Evolutionary conservation across 1,140 invertebrate species (phyloP).

Genomic region (Drosophila sturtevanti): DNA sequence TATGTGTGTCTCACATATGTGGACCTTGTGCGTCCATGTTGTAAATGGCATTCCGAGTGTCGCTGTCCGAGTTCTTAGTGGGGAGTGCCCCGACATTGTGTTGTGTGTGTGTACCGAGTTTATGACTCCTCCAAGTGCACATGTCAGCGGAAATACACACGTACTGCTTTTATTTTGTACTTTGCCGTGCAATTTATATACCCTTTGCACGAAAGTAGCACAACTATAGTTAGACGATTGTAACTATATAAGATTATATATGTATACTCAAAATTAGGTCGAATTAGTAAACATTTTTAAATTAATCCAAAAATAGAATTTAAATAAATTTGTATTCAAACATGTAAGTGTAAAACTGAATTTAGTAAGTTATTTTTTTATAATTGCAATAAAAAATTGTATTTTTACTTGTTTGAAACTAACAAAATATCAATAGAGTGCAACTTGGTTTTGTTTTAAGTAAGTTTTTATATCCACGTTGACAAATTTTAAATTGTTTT

Average conservation of each 20-base stretch:
- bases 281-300: not conserved
- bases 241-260: not conserved
- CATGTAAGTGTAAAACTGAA: no score
- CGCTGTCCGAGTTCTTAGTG: not conserved
- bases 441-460: no score
- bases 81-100: not conserved
- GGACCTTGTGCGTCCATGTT: conserved; percentile 50
- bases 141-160: conserved; percentile 48
- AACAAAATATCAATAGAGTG: no score
- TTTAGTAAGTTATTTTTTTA: no score
- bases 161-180: conserved; percentile 70
- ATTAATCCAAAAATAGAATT: not conserved
- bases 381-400: no score
- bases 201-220: conserved; percentile 30
- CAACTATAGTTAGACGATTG: not conserved
- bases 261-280: not conserved
- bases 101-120: conserved; percentile 21
- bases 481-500: no score
- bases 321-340: not conserved
- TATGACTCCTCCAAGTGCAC: conserved; percentile 56
- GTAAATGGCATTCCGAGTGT: conserved; percentile 49
- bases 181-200: conserved; percentile 58
- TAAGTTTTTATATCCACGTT: no score
- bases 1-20: conserved; percentile 13
- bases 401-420: no score